phyloP scores from a whole-genome alignment of 2,888 invertebrate genomes.

The Leptinotarsa juncta region DNA sequence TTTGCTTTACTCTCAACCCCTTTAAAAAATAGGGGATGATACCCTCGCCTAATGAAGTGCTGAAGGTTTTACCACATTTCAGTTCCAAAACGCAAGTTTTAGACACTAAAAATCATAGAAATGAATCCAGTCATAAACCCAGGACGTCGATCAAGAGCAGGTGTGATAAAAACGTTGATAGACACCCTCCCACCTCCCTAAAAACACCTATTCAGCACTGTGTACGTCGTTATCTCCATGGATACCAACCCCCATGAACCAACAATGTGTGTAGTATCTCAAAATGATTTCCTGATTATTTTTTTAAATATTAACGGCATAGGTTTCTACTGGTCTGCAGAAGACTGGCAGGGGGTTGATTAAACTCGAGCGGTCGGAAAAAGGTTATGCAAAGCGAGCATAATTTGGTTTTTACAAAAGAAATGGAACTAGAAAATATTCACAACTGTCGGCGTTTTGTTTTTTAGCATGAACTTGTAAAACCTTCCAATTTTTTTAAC shows the following conservation, averaged over 20 bases:
- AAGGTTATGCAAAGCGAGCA: neutral
- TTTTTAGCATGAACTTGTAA: no score
- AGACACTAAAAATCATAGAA: no score
- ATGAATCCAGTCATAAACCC: no score
- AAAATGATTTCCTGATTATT: constrained; percentile 34
- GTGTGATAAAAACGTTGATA: constrained; percentile 16
- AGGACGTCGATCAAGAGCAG: constrained; percentile 7
- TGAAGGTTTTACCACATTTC: no score
- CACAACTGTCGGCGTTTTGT: no score
- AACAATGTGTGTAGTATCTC: constrained; percentile 11
- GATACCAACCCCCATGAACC: constrained; percentile 9
- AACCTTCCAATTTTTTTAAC: no score
- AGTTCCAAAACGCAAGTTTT: no score
- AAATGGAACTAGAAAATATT: no score
- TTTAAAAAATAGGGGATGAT: no score
- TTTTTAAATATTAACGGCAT: constrained; percentile 35
- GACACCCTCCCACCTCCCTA: constrained; percentile 3
- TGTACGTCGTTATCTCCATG: constrained; percentile 13
- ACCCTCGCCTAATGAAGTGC: no score
- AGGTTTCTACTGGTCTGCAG: constrained; percentile 6
- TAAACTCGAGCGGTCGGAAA: neutral
- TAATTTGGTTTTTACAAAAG: no score
- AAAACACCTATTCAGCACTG: constrained; percentile 11
- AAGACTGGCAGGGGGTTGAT: neutral
- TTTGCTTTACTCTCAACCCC: no score